Percentiles rank a stretch among this genome's conserved stretches.
These are phyloP conservation scores for Progne subis DNA, from an alignment of 2,113 vertebrate species.

Conservation along the genomic window DNA sequence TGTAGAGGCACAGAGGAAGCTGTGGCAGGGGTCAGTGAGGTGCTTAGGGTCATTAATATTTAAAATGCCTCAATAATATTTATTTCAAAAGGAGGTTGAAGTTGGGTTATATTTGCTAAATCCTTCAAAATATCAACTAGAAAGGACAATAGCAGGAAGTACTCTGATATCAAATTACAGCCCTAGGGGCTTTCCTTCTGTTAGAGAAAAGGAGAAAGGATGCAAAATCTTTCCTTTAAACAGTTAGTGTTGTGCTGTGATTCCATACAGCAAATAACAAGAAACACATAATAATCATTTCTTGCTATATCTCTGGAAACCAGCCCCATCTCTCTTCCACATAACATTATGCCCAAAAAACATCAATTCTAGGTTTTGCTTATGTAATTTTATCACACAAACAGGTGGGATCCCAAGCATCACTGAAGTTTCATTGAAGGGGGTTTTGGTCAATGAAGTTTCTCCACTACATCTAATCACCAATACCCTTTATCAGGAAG, in stretches of 20 bases:
- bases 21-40: not conserved
- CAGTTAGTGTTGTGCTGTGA: not conserved
- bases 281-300: fast-evolving
- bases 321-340: not conserved
- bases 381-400: not conserved
- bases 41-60: not conserved
- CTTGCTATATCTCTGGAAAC: not conserved
- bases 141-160: not conserved
- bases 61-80: not conserved
- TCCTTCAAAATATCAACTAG: not conserved
- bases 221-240: not conserved
- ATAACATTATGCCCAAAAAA: not conserved
- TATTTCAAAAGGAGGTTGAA: not conserved
- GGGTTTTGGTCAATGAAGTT: not conserved
- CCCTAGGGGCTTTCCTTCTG: not conserved
- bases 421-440: not conserved
- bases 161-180: not conserved
- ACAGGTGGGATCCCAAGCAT: not conserved
- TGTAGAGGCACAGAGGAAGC: not conserved
- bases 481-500: not conserved
- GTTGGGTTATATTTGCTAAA: not conserved
- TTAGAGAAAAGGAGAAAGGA: not conserved
- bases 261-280: not conserved
- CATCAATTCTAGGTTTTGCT: not conserved
- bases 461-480: not conserved